phyloP scores from a whole-genome alignment of 2,113 vertebrate genomes.

The Pseudolaguvia tuberculata region DNA sequence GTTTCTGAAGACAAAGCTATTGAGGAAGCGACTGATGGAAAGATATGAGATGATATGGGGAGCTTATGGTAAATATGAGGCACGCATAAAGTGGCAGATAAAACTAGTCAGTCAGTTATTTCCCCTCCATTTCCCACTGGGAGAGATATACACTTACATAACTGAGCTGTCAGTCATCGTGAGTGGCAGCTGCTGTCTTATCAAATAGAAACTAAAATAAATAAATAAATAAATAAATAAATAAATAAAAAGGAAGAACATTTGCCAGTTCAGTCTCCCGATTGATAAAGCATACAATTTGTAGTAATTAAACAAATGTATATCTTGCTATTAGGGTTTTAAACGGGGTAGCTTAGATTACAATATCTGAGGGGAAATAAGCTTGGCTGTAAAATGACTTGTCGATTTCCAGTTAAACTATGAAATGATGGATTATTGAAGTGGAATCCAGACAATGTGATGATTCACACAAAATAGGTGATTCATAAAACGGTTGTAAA shows the following conservation, averaged over 20 bases:
- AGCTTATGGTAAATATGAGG: conserved; percentile 57
- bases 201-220: conserved; percentile 47
- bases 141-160: conserved; percentile 52
- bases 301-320: conserved; percentile 36
- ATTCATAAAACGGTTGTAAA: no score
- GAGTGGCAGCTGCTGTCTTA: conserved; percentile 56
- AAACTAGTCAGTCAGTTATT: conserved; percentile 53
- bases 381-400: no score
- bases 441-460: no score
- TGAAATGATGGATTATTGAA: no score
- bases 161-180: conserved; percentile 52
- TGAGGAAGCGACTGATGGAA: conserved; percentile 50
- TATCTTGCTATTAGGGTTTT: conserved; percentile 37
- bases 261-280: conserved; percentile 44
- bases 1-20: conserved; percentile 54
- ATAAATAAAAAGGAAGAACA: conserved; percentile 47
- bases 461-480: no score
- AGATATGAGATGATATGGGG: conserved; percentile 51
- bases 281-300: conserved; percentile 32
- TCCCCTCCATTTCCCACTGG: conserved; percentile 44
- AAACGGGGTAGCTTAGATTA: no score
- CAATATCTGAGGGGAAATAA: no score
- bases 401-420: no score
- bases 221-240: conserved; percentile 49
- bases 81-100: conserved; percentile 55